A percentile compares a stretch with the other conserved stretches of the same genome.
Conservation (phyloP, 2,888 invertebrate genomes). For the Acrobasis suavella region DNA sequence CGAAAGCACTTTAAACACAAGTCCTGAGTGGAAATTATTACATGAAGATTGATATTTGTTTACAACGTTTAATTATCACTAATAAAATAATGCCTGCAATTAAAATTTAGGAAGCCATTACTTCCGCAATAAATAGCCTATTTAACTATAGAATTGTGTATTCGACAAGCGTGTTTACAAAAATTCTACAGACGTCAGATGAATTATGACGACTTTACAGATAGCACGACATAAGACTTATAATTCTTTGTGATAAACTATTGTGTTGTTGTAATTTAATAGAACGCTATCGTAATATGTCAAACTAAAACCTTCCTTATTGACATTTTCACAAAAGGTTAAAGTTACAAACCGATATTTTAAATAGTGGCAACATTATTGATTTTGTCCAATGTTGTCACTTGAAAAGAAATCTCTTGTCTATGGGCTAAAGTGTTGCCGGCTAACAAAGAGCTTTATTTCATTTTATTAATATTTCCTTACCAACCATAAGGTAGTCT, state of each 20-base stretch:
- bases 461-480: no score
- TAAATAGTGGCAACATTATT: slow-evolving; percentile 72
- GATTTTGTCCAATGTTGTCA: slow-evolving; percentile 61
- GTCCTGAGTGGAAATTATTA: slow-evolving; percentile 43
- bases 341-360: slow-evolving; percentile 57
- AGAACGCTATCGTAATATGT: slow-evolving; percentile 38
- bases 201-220: slow-evolving; percentile 54
- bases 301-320: slow-evolving; percentile 65
- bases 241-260: slow-evolving; percentile 54
- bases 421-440: slow-evolving; percentile 36
- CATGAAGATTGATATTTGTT: slow-evolving; percentile 40
- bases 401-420: slow-evolving; percentile 33
- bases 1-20: slow-evolving; percentile 53
- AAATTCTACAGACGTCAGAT: slow-evolving; percentile 76
- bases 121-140: slow-evolving; percentile 82
- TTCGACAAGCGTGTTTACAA: slow-evolving; percentile 83
- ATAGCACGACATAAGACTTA: slow-evolving; percentile 50
- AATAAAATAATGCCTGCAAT: slow-evolving; percentile 70
- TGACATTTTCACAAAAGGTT: slow-evolving; percentile 52
- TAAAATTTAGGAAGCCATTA: slow-evolving; percentile 83
- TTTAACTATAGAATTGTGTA: slow-evolving; percentile 76
- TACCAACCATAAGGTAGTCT: no score
- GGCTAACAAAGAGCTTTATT: no score
- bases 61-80: slow-evolving; percentile 53
- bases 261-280: slow-evolving; percentile 39